Evolutionary conservation across 2,797 vertebrate species (phyloP), one percentile per base, ranked within the genome.

Genomic region (Crypturellus tataupa): DNA sequence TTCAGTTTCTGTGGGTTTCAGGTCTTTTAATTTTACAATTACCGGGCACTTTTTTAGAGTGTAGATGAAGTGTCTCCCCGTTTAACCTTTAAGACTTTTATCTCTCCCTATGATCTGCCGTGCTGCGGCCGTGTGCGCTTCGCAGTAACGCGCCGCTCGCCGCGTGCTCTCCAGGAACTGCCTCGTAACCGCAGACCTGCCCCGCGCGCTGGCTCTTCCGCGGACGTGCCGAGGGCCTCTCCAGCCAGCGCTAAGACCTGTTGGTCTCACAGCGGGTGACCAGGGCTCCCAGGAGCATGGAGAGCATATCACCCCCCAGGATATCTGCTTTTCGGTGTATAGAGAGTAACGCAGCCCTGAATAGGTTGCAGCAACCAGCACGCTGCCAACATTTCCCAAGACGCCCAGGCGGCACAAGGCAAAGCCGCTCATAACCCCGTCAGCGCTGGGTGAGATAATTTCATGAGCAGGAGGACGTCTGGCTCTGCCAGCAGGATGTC

Each of bases 201-300:
- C 6, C 15, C 6, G 1, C 62, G 1, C 62, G 84, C 62, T 70
- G 9, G 72, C 59, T 10, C 44, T 18, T 39, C 15, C 46, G 59
- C 21, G 53, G 63, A 51, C 18, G 3, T 5, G 8, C 20, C 75
- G 23, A 35, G 33, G n/a, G 35, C 11, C 49, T 49, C 1, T 25
- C 24, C 6, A 23, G 29, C 23, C 53, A 77, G 29, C 1, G 2
- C 31, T 51, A 16, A 2, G 37, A 40, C 12, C 29, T 23, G 20
- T 1, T 0, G 2, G 1, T 51, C 39, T 83, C 12, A 13, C 39
- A 69, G 33, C 0, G 23, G 9, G 51, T 9, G 12, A 65, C 40
- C 37, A 89, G 60, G 46, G 25, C 2, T 2, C 12, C 12, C 53
- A 60, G 51, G 75, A 80, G 64, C 1, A 0, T 55, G 53, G 53